Base-by-base conservation (phyloP, 2,113 vertebrate species). In the Nothoprocta perdicaria region DNA sequence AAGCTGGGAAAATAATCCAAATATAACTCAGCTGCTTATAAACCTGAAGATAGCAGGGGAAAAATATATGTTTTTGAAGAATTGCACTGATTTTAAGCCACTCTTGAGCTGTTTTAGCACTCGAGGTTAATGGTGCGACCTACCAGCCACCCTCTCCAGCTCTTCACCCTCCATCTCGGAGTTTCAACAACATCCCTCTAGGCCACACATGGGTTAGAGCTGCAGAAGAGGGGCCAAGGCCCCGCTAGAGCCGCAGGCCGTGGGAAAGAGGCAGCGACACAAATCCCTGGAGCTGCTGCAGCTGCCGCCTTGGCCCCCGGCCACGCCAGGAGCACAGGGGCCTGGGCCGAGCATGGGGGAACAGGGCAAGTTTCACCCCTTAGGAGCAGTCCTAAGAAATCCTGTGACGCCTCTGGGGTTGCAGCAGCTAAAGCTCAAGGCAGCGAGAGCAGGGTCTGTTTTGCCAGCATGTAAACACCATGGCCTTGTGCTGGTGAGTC, bases 61-160 rank as follows among this genome's bases (percentile, higher is more conserved):
- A 55, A 61, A 58, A 79, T 48, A 24, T 2, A 10, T 3, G 1
- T 5, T 46, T 26, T 52, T 16, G 9, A 55, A 58, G 63, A 65
- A 24, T 46, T 5, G 14, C 5, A 4, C 26, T 10, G 31, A 48
- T 88, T 85, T 35, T 12, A 57, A 80, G 67, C 14, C 52, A 7
- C 58, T 31, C 33, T 1, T 0, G 2, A 67, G 73, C 83, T 52
- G 69, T 58, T 76, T 17, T 1, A 31, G 73, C 55, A 74, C 0
- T 18, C 7, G 0, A 48, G 38, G 27, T 2, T n/a, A 61, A 57
- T 57, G 23, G 1, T 0, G 1, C 0, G 1, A 66, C 13, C 73
- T 35, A 35, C 2, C 9, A 72, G 12, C 52, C 26, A 4, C 14
- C 43, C 26, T 48, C 76, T 55, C 45, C 31, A n/a, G 68, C 66